Percentiles rank a stretch among this genome's conserved stretches.
Evolutionary conservation across 2,797 vertebrate species (phyloP).

Genomic region (Chaunax sp.): DNA sequence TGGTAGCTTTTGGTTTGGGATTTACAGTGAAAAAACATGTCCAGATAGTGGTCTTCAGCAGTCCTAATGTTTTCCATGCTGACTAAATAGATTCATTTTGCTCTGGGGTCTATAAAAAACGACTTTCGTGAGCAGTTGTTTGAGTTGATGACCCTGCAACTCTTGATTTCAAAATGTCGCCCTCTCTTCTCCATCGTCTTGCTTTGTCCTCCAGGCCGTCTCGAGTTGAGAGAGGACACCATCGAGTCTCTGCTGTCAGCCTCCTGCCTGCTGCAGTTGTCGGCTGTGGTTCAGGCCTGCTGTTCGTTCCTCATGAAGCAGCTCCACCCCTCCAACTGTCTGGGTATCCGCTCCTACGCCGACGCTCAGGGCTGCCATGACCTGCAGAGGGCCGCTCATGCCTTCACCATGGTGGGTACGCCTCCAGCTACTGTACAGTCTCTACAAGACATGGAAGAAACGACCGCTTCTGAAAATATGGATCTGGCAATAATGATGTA

Average conservation of each 20-base stretch:
- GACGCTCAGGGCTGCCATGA: constrained; percentile 96
- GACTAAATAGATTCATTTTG: background rate
- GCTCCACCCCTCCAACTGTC: constrained; percentile 98
- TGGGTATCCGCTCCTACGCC: constrained; percentile 96
- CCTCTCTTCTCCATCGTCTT: background rate
- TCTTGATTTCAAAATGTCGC: background rate
- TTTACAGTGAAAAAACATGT: background rate
- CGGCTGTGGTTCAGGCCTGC: constrained; percentile 95
- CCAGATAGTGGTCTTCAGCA: background rate
- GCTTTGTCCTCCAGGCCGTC: constrained; percentile 83
- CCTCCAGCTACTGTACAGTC: background rate
- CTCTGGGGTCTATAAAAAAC: background rate
- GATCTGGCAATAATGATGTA: background rate
- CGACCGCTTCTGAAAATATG: background rate
- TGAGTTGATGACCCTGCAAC: background rate
- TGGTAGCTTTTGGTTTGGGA: too few relatives aligned
- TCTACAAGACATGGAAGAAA: constrained; percentile 14
- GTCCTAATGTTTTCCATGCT: background rate
- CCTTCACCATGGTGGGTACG: constrained; percentile 95
- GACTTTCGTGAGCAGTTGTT: background rate
- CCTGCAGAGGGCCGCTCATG: constrained; percentile 95
- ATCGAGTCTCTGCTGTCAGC: constrained; percentile 96
- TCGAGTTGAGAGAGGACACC: constrained; percentile 97
- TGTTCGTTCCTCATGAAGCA: constrained; percentile 97
- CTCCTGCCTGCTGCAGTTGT: constrained; percentile 95